Conservation (phyloP, 2,113 vertebrate species). For the Oceanites oceanicus region DNA sequence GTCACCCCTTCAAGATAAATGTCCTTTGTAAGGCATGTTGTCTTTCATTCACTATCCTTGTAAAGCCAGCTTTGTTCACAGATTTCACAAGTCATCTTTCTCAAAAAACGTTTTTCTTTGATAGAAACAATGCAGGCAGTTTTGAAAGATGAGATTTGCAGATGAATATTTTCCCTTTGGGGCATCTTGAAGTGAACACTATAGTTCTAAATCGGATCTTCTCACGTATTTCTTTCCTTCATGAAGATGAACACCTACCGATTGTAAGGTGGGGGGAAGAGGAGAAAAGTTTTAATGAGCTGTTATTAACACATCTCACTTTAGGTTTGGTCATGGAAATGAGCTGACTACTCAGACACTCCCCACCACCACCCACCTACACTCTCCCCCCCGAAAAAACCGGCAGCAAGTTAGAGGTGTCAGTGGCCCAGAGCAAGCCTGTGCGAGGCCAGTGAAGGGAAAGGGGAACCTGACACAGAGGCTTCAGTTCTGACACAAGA, state of each 20-base stretch:
- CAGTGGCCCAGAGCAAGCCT: not conserved
- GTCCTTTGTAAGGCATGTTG: slow-evolving; percentile 45
- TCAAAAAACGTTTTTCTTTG: not conserved
- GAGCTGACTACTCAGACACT: not conserved
- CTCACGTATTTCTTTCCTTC: not conserved
- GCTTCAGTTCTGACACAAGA: not conserved
- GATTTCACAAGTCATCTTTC: slow-evolving; percentile 44
- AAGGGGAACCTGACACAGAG: not conserved
- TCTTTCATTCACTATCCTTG: not conserved
- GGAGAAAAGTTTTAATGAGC: not conserved
- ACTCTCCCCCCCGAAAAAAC: no score
- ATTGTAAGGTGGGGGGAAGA: not conserved
- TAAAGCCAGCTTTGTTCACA: not conserved
- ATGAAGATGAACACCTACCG: not conserved
- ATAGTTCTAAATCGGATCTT: not conserved
- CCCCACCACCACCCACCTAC: not conserved
- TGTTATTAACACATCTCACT: not conserved
- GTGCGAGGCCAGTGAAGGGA: not conserved
- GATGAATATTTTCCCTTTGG: not conserved
- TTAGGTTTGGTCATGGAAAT: not conserved
- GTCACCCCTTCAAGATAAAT: slow-evolving; percentile 15
- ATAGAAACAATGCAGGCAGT: not conserved
- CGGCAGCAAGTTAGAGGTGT: not conserved
- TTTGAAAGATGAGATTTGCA: not conserved
- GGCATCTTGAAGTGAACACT: slow-evolving; percentile 23